Evolutionary conservation across 2,888 invertebrate species (phyloP), one percentile per base, ranked within the genome.

Genomic region (Thymelicus lineola): DNA sequence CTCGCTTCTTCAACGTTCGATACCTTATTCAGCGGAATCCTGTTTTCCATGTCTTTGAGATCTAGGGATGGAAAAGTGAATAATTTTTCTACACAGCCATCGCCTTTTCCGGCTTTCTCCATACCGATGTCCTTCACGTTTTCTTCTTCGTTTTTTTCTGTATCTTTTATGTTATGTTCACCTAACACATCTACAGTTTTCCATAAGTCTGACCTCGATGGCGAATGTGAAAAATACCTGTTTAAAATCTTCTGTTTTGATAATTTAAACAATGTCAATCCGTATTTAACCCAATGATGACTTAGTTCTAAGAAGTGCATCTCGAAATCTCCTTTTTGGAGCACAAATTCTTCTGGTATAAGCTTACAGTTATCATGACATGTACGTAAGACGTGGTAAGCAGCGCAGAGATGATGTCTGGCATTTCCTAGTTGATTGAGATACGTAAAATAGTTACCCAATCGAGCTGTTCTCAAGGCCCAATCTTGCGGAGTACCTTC

Each of bases 371-470:
- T 91, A 57, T 92, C 91, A 78, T 95, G 95, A 75, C 95, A 93
- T 7, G 94, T 93, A 67, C 93, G 87, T 53, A 96, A 80, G 9
- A 96, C 92, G 73, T 93, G 88, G 77, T 94, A 94, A 0, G 96
- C 95, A 50, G 95, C 95, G 76, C 95, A 95, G 71, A 97, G 87
- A 82, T 96, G 96, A 83, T 96, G 96, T 50, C 96, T 87, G 4
- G 96, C 95, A 74, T 94, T 91, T 15, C 83, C 86, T 15, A 87
- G 83, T 71, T 89, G 84, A 71, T 88, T 89, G 1, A 93, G 79
- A 71, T 88, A 90, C 0, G 89, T 91, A 75, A 95, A 94, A 75
- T 94, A 91, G 75, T 93, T 91, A 15, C 94, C 95, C 1, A 95
- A 86, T 46, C 94, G 86, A 0, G 94, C 94, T 17, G 95, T 89